A percentile compares a stretch with the other conserved stretches of the same genome.
Conservation (phyloP, 1,140 invertebrate genomes). For the Yoshiicerus persimilis region DNA sequence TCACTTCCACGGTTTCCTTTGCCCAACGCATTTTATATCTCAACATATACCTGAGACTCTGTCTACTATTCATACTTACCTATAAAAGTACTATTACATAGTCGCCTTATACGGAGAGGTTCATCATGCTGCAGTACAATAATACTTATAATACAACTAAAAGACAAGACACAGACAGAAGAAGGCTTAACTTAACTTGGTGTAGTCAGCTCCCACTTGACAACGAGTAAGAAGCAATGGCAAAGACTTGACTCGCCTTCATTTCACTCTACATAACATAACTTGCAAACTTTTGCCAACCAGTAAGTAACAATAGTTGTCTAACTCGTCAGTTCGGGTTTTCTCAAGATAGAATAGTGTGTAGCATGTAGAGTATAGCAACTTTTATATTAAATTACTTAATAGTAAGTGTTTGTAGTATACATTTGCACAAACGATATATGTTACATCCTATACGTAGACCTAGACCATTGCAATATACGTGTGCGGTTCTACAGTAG, state of each 20-base stretch:
- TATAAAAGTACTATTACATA: neutral
- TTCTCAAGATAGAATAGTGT: neutral
- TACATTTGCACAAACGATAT: too few relatives aligned
- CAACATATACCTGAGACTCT: neutral
- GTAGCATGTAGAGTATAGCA: too few relatives aligned
- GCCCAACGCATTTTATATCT: neutral
- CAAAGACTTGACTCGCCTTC: neutral
- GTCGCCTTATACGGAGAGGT: too few relatives aligned
- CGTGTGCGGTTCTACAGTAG: too few relatives aligned
- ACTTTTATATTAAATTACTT: neutral
- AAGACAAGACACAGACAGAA: neutral
- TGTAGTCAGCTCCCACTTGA: neutral
- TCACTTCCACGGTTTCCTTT: neutral
- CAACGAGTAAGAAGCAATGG: neutral
- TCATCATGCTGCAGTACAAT: neutral
- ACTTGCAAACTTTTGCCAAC: neutral
- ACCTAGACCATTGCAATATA: too few relatives aligned
- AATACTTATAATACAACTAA: neutral
- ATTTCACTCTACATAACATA: neutral
- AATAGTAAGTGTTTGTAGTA: neutral
- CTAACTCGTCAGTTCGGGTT: neutral
- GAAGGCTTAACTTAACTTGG: too few relatives aligned
- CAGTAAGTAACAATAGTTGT: neutral
- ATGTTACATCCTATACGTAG: too few relatives aligned
- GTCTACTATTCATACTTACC: neutral